phyloP scores from a whole-genome alignment of 2,888 invertebrate species.

The Baronia brevicornis region DNA sequence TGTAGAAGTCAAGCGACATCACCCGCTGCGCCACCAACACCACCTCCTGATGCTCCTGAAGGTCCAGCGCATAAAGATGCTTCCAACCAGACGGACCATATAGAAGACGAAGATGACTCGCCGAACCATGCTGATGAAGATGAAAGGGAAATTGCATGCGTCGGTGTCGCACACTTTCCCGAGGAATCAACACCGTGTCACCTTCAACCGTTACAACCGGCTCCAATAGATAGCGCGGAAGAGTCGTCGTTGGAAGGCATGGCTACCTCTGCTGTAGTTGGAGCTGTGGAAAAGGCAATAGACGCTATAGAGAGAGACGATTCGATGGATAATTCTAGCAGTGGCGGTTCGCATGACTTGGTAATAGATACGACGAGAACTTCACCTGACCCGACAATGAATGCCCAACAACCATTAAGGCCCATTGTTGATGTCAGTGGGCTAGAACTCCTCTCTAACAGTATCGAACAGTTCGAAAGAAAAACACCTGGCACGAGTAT shows the following conservation, averaged over 20 bases:
- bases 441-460: constrained; percentile 87
- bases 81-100: constrained; percentile 88
- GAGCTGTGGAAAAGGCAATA: constrained; percentile 59
- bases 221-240: constrained; percentile 51
- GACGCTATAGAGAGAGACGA: constrained; percentile 62
- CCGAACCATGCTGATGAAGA: constrained; percentile 64
- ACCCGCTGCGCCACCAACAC: constrained; percentile 75
- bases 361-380: constrained; percentile 61
- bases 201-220: constrained; percentile 32
- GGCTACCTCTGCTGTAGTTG: constrained; percentile 40
- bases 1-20: constrained; percentile 76
- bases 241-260: constrained; percentile 59
- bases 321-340: constrained; percentile 52
- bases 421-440: constrained; percentile 83
- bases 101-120: constrained; percentile 80
- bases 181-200: constrained; percentile 40
- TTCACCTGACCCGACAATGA: constrained; percentile 36
- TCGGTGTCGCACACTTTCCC: constrained; percentile 65
- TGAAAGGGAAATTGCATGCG: constrained; percentile 60
- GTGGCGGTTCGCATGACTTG: constrained; percentile 60
- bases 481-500: constrained; percentile 53
- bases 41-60: constrained; percentile 71
- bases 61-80: constrained; percentile 84
- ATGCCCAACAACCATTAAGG: constrained; percentile 26
- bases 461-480: constrained; percentile 86